Conservation (phyloP, 1,140 invertebrate genomes). For the Euglossa dilemma region DNA sequence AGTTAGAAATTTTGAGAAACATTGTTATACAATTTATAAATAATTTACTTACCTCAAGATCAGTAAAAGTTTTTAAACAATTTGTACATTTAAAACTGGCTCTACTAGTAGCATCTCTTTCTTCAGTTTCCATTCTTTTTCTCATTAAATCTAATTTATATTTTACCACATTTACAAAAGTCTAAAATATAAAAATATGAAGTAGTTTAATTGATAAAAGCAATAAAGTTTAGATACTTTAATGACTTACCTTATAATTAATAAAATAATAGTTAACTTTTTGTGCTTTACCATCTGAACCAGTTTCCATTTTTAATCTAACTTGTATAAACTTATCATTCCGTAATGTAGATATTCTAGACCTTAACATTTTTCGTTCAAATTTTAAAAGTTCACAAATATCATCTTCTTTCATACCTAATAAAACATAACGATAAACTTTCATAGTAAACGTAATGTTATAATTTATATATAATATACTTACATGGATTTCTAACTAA, state of each 20-base stretch:
- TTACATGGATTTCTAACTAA: conserved; percentile 95
- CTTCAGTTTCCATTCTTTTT: conserved; percentile 97
- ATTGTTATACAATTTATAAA: background rate
- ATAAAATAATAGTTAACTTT: conserved; percentile 99
- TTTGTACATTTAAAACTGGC: conserved; percentile 97
- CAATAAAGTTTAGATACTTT: background rate
- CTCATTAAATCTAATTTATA: conserved; percentile 98
- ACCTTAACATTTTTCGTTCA: conserved; percentile 96
- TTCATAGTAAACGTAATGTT: background rate
- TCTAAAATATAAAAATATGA: conserved; percentile 79
- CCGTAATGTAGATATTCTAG: conserved; percentile 92
- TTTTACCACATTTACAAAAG: conserved; percentile 98
- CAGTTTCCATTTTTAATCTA: conserved; percentile 96
- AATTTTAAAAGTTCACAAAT: conserved; percentile 96
- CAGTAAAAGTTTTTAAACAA: conserved; percentile 95
- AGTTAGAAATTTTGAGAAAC: conserved; percentile 16
- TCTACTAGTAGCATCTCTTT: conserved; percentile 95
- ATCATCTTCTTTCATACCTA: conserved; percentile 98
- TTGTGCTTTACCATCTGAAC: conserved; percentile 96
- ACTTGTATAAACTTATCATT: conserved; percentile 98
- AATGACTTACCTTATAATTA: conserved; percentile 90
- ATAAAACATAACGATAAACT: conserved; percentile 38
- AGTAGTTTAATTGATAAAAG: background rate
- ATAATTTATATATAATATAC: conserved; percentile 68
- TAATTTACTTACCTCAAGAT: conserved; percentile 86